These are phyloP conservation scores for Dendropsophus ebraccatus DNA, from an alignment of 2,113 vertebrate genomes.

Conservation along the genomic window DNA sequence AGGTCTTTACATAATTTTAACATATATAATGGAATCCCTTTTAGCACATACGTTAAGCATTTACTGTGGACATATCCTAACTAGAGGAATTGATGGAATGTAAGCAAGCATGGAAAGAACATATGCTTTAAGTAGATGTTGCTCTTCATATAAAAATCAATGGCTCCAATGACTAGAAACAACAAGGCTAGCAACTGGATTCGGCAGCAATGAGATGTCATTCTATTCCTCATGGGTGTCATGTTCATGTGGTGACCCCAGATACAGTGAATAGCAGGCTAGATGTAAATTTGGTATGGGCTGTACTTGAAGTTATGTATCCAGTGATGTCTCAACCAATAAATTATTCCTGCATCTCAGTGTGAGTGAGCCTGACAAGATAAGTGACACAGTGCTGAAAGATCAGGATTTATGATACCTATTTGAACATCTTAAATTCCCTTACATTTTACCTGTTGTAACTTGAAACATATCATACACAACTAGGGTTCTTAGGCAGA, in stretches of 20 bases:
- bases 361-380: neutral
- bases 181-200: too few relatives aligned
- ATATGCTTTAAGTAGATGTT: too few relatives aligned
- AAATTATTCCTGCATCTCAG: neutral
- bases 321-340: neutral
- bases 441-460: neutral
- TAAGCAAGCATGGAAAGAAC: too few relatives aligned
- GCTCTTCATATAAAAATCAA: too few relatives aligned
- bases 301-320: neutral
- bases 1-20: too few relatives aligned
- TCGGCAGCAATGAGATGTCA: too few relatives aligned
- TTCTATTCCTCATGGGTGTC: neutral
- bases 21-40: too few relatives aligned
- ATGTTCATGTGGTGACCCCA: neutral
- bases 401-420: neutral
- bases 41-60: too few relatives aligned
- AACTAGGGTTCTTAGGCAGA: neutral
- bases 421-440: neutral
- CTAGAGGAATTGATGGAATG: too few relatives aligned
- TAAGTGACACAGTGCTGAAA: neutral
- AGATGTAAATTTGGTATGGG: neutral
- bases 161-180: too few relatives aligned
- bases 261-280: neutral
- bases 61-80: too few relatives aligned
- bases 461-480: neutral